A percentile compares a stretch with the other conserved stretches of the same genome.
Evolutionary conservation across 1,140 invertebrate genomes (phyloP).

Genomic region (Anoplolepis gracilipes): DNA sequence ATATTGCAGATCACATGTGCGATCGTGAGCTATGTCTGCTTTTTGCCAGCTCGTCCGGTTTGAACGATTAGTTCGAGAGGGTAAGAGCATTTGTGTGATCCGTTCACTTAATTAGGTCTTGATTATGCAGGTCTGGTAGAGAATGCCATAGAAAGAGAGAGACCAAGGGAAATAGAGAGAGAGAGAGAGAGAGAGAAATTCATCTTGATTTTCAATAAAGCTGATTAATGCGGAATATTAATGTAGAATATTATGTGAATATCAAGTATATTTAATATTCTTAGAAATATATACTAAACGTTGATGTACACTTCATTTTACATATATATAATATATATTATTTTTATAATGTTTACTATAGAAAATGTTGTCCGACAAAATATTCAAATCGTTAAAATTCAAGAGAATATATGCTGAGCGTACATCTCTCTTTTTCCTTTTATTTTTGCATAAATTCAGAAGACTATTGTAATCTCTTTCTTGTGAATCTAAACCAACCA

Average conservation of each 20-base stretch:
- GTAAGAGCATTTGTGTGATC: conserved; percentile 67
- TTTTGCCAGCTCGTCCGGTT: conserved; percentile 57
- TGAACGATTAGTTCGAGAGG: conserved; percentile 62
- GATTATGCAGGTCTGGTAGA: conserved; percentile 73
- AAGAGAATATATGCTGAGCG: neutral
- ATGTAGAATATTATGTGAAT: neutral
- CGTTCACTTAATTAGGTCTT: conserved; percentile 68
- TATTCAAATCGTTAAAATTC: neutral
- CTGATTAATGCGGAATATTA: conserved; percentile 41
- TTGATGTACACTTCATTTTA: too few relatives aligned
- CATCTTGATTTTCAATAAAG: conserved; percentile 45
- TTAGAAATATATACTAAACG: neutral
- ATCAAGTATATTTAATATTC: neutral
- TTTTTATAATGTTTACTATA: too few relatives aligned
- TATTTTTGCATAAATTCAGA: neutral
- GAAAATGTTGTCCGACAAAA: neutral
- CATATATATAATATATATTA: neutral
- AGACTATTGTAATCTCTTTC: neutral
- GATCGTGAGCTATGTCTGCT: conserved; percentile 42
- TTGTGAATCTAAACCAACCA: neutral
- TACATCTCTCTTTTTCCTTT: neutral
- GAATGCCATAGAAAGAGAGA: conserved; percentile 41
- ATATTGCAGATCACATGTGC: conserved; percentile 69
- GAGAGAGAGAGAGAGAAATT: conserved; percentile 18
- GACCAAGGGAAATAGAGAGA: conserved; percentile 8